Base-by-base conservation (phyloP, 2,797 vertebrate species). In the Onychomys torridus region DNA sequence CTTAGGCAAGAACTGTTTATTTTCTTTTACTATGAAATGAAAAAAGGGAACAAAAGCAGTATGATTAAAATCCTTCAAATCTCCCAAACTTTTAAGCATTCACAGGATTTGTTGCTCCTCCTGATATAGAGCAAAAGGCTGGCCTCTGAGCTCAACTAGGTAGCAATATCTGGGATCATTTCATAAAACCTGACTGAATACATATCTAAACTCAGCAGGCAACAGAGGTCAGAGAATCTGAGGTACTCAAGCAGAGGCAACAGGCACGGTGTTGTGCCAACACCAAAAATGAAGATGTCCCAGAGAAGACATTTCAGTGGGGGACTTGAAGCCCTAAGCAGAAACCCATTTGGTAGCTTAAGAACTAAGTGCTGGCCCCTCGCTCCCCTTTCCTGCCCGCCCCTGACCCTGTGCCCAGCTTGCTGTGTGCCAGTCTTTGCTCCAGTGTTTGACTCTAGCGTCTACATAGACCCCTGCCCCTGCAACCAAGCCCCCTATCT, bases 401-500 rank as follows among this genome's bases (percentile, higher is more conserved):
- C n/a, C n/a, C n/a, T n/a, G n/a, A n/a, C n/a, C 76, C 73, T 17
- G 2, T 13, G 2, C 52, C 89, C 97, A 49, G 93, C 97, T 95
- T 96, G 87, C 92, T 96, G 93, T 67, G 86, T 95, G 78, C 96
- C 95, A 88, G 83, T n/a, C 92, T 71, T 93, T 67, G 97, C 96
- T 85, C 95, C 98, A 83, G 97, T 98, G 98, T 97, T 97, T 93
- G 96, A 92, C 77, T 95, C 94, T 89, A 95, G 93, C 69, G 78
- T 93, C 96, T 94, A 75, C 21, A 4, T 23, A 40, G 89, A 43
- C 85, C 59, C 71, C 49, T n/a, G n/a, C 29, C 6, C 9, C 71
- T 6, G 11, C 71, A 16, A n/a, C 83, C 63, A 73, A 32, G 34
- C 69, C 88, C 85, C 27, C 6, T n/a, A 23, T 76, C 49, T 93